Conservation (phyloP, 1,140 invertebrate species). For the Brachionus sp. region DNA sequence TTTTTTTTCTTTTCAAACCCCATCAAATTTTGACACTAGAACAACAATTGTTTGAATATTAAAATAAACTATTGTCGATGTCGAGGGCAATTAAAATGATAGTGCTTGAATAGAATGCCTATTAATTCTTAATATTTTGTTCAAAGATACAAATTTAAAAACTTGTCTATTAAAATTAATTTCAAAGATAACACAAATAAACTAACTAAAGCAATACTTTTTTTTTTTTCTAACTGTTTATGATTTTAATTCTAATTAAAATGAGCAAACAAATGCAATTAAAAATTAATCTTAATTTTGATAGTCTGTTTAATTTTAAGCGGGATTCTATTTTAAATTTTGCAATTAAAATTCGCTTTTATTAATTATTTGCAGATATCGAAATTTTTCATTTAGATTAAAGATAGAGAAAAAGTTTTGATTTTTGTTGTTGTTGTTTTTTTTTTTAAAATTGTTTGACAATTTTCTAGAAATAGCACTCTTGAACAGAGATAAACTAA, state of each 20-base stretch:
- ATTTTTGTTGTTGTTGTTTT: background rate
- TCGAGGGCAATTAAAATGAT: conserved; percentile 13
- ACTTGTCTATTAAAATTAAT: conserved; percentile 29
- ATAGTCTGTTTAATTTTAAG: conserved; percentile 2
- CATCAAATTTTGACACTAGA: conserved; percentile 5
- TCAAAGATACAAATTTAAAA: background rate
- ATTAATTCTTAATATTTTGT: background rate
- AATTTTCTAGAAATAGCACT: background rate
- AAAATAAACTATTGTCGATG: background rate
- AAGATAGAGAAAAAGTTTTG: background rate
- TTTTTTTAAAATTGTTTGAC: background rate
- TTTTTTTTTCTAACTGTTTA: background rate
- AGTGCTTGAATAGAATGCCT: background rate
- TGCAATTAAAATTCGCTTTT: background rate
- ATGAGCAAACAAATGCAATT: background rate
- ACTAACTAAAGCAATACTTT: background rate
- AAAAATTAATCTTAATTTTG: conserved; percentile 16
- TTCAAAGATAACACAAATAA: background rate
- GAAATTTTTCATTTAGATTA: background rate
- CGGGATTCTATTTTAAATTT: background rate
- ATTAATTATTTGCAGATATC: background rate
- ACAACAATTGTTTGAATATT: conserved; percentile 21
- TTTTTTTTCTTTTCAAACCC: background rate
- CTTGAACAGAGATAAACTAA: background rate
- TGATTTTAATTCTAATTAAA: background rate